Evolutionary conservation across 1,140 invertebrate genomes (phyloP), one percentile per base, ranked within the genome.

Genomic region (Rhopalosiphum maidis): DNA sequence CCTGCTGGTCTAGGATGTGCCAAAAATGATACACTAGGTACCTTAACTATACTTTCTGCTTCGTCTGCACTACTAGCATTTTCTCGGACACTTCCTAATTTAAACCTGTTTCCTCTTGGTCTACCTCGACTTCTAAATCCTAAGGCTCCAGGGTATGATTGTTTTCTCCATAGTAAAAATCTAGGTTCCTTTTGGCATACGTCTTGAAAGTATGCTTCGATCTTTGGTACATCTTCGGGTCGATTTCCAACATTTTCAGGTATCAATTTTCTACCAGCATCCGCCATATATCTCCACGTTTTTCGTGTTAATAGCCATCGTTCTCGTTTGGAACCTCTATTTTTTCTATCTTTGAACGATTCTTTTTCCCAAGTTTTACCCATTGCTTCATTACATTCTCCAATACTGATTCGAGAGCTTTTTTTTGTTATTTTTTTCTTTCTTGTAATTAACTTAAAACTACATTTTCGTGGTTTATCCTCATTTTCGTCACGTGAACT

Each of bases 211-310:
- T 98, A 97, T 30, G 97, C 97, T 95, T 98, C 97, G 89, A 98
- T 97, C 94, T 97, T 96, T 0, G 97, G 97, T 48, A 98, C 96
- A 94, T 98, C 97, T 94, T 98, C 97, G 2, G 96, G 94, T 11
- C 96, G 95, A 95, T 97, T 97, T 94, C 96, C 96, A 0, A 55
- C 82, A 6, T 97, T 97, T 90, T 98, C 98, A 0, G 98, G 97
- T 82, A 98, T 97, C 25, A 98, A 96, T 94, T 97, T 97, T 83
- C 97, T 96, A n/a, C 98, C 98, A 23, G 98, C 97, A 94, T 98
- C 98, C 0, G 97, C 96, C 98, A 98, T 98, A 95, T 98, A 98
- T 93, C 97, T 96, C 98, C 98, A 98, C 37, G 98, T 98, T 95
- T 98, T 98, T 48, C 98, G 95, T 11, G 98, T 98, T 41, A 98